Evolutionary conservation across 2,113 vertebrate genomes (phyloP).

Genomic region (Argyrosomus japonicus): DNA sequence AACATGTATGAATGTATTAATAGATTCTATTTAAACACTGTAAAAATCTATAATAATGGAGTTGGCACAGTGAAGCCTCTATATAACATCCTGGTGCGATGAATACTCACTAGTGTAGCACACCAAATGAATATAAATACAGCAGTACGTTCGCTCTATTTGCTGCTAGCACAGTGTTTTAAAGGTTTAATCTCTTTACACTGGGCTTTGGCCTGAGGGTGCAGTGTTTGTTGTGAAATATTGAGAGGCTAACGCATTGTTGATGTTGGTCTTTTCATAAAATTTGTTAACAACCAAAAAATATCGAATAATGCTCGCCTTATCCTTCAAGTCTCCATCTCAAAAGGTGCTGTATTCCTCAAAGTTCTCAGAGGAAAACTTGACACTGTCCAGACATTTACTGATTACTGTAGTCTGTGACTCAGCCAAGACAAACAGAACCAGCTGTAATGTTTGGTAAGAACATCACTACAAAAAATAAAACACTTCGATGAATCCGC

Average conservation of each 20-base stretch:
- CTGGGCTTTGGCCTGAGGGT: not conserved
- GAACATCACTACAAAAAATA: constrained; percentile 1
- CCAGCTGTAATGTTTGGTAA: constrained; percentile 50
- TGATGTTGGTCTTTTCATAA: constrained; percentile 11
- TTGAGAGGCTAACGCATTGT: not conserved
- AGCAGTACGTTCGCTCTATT: not conserved
- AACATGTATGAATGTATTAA: not conserved
- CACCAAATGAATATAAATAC: not conserved
- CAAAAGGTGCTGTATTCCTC: not conserved
- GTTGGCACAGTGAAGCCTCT: not conserved
- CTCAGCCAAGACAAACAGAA: constrained; percentile 47
- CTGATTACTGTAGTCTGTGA: constrained; percentile 11
- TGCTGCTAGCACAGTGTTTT: not conserved
- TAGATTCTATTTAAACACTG: not conserved
- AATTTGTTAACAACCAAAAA: constrained; percentile 4
- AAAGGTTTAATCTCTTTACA: not conserved
- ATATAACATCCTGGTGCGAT: not conserved
- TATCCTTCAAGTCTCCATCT: not conserved
- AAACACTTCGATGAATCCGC: not conserved
- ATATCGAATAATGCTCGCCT: not conserved
- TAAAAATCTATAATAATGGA: not conserved
- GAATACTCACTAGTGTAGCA: not conserved
- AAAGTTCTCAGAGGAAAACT: constrained; percentile 2
- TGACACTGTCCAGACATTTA: constrained; percentile 23
- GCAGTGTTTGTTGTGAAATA: not conserved